These are phyloP conservation scores for Gallinago undulata DNA, from an alignment of 2,113 vertebrate species.

Conservation along the genomic window DNA sequence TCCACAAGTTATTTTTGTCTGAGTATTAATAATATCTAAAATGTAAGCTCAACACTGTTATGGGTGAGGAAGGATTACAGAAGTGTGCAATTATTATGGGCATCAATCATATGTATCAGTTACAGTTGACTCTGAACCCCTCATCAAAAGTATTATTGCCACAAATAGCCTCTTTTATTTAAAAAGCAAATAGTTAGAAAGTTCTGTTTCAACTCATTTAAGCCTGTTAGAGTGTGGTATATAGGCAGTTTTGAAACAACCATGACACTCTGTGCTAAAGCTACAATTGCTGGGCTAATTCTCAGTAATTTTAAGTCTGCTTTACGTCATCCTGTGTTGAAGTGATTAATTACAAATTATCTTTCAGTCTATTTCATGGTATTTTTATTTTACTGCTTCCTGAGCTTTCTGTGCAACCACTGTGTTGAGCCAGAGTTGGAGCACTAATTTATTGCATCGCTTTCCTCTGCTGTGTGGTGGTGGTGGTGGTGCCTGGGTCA, in stretches of 20 bases:
- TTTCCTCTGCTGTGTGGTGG: neutral
- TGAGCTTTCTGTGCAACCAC: neutral
- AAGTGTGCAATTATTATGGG: slow-evolving; percentile 22
- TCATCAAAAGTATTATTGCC: slow-evolving; percentile 19
- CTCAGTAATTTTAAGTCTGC: neutral
- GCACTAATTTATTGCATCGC: neutral
- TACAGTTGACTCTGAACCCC: neutral
- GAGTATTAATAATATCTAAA: neutral
- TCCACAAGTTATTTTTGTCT: slow-evolving; percentile 45
- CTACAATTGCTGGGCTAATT: neutral
- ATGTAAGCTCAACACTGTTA: slow-evolving; percentile 3
- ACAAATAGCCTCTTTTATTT: slow-evolving; percentile 34
- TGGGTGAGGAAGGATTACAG: slow-evolving; percentile 9
- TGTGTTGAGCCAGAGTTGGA: neutral
- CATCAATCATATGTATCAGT: slow-evolving; percentile 11
- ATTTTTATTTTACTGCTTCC: neutral
- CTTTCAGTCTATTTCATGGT: neutral
- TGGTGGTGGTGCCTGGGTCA: neutral
- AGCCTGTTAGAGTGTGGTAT: slow-evolving; percentile 10
- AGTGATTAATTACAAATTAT: slow-evolving; percentile 21
- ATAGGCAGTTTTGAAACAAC: slow-evolving; percentile 21
- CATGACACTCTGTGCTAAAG: slow-evolving; percentile 9
- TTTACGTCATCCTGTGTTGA: neutral
- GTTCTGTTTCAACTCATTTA: slow-evolving; percentile 18
- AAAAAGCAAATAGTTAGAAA: neutral